phyloP scores from a whole-genome alignment of 2,113 vertebrate species.

The Tylochromis polylepis region DNA sequence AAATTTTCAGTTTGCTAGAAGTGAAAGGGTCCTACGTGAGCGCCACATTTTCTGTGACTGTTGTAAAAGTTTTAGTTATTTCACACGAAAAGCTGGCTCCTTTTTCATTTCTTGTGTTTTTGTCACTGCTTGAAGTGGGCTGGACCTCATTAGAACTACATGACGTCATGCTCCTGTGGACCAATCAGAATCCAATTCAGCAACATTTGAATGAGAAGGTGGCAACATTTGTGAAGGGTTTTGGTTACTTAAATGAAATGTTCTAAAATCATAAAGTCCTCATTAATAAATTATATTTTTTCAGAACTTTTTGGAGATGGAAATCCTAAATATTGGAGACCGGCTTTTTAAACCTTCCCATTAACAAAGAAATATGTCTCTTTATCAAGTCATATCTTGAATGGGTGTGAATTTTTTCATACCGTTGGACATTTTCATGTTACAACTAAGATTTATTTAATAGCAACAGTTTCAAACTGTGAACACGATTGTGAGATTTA shows the following conservation, averaged over 20 bases:
- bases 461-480: neutral
- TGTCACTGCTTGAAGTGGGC: neutral
- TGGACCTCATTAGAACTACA: neutral
- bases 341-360: neutral
- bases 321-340: neutral
- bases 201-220: neutral
- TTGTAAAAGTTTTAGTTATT: neutral
- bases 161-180: neutral
- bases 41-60: neutral
- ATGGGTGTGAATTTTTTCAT: neutral
- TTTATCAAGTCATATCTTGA: no score
- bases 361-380: neutral
- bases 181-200: neutral
- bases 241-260: neutral
- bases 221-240: neutral
- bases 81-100: neutral
- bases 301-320: neutral
- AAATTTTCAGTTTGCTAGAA: neutral
- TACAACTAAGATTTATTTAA: neutral
- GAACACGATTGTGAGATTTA: neutral
- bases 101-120: neutral
- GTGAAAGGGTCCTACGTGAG: neutral
- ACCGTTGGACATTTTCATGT: neutral
- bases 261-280: neutral
- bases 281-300: neutral